Evolutionary conservation across 2,888 invertebrate genomes (phyloP), one percentile per base, ranked within the genome.

Genomic region (Caenorhabditis panamensis): DNA sequence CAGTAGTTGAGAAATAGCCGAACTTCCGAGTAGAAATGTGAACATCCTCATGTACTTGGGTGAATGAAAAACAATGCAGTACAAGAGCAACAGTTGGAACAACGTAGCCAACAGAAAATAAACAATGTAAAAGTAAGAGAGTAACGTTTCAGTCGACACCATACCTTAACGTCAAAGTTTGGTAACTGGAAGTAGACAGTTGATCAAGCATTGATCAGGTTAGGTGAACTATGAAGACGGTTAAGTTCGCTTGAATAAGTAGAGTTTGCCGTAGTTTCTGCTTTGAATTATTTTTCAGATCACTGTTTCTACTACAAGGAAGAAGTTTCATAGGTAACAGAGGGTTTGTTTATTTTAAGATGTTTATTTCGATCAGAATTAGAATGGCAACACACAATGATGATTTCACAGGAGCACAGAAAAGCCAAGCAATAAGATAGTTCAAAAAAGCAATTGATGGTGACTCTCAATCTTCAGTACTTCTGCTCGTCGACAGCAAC

Each of bases 401-500:
- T n/a, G n/a, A n/a, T n/a, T n/a, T n/a, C n/a, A n/a, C n/a, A n/a
- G n/a, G n/a, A n/a, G n/a, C n/a, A n/a, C n/a, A n/a, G n/a, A n/a
- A n/a, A n/a, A n/a, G n/a, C n/a, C n/a, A n/a, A n/a, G n/a, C n/a
- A n/a, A n/a, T n/a, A n/a, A n/a, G n/a, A n/a, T n/a, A n/a, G n/a
- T n/a, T n/a, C n/a, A n/a, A n/a, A n/a, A n/a, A n/a, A n/a, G n/a
- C n/a, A n/a, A n/a, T n/a, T n/a, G n/a, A n/a, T n/a, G n/a, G n/a
- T n/a, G n/a, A 47, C 13, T 13, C 13, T 16, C 13, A 47, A 31
- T 56, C 24, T 24, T 71, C 28, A 71, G 24, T 54, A 80, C 26
- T 71, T 75, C 11, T 75, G 75, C 16, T 80, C 80, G 16, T 80
- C 75, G 16, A 66, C 66, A 4, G 62, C 71, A 41, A 61, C 64